Conservation (phyloP, 2,113 vertebrate genomes). For the Percina caprodes region DNA sequence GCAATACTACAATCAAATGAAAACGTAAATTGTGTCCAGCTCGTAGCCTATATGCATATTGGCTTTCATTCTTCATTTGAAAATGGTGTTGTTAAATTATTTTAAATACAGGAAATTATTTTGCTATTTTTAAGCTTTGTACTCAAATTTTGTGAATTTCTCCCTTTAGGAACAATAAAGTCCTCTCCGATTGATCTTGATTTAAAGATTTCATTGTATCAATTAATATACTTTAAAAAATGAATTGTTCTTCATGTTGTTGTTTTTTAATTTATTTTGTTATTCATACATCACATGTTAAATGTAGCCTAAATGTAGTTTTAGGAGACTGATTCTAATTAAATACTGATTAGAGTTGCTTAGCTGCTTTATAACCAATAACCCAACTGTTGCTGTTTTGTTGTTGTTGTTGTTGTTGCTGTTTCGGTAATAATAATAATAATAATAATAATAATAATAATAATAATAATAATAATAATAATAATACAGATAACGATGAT, state of each 20-base stretch:
- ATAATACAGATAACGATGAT: not conserved
- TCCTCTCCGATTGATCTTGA: not conserved
- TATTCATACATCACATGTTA: not conserved
- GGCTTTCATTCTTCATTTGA: not conserved
- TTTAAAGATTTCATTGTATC: not conserved
- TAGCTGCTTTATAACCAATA: not conserved
- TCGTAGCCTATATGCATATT: not conserved
- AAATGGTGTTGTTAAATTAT: not conserved
- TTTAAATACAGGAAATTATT: conserved; percentile 2
- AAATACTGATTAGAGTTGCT: not conserved
- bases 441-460: no score
- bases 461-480: not conserved
- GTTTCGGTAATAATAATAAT: not conserved
- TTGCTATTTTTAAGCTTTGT: not conserved
- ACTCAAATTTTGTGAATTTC: not conserved
- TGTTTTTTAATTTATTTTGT: not conserved
- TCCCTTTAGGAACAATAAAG: not conserved
- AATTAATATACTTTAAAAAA: not conserved
- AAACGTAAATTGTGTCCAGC: not conserved
- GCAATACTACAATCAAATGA: not conserved
- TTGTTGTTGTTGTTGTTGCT: not conserved
- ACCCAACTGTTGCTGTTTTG: not conserved
- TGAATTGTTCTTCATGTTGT: not conserved
- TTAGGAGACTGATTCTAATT: not conserved
- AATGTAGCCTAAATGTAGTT: not conserved